Evolutionary conservation across 2,113 vertebrate genomes (phyloP), one percentile per base, ranked within the genome.

Genomic region (Gadus macrocephalus): DNA sequence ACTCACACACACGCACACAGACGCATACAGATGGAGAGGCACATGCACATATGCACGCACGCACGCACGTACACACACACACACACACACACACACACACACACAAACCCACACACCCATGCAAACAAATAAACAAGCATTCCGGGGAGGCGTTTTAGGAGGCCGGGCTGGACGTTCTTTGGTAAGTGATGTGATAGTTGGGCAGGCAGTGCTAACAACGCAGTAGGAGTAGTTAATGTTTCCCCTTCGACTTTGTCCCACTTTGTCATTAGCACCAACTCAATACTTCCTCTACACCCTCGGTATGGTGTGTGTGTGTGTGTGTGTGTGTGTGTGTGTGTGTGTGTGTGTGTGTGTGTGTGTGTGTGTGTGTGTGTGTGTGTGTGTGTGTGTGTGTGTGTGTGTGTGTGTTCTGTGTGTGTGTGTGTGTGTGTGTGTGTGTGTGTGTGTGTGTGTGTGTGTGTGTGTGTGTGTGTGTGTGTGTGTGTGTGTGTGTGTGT

Each of bases 231-330:
- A 81, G 79, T 86, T 88, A 77, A 67, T 75, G 69, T 79, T 85
- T 78, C 72, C 71, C 28, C 69, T 62, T 83, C 71, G 78, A 85
- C 80, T 81, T 83, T 81, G 31, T 86, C 81, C 60, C 76, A 70
- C 4, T 76, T 67, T 83, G 85, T 87, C 80, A 81, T 86, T 86
- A 87, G 84, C 87, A 90, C 85, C 84, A 82, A 65, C 83, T 80
- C 84, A 73, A 67, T 53, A 86, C 87, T 88, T 89, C 86, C 87
- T 90, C 75, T 80, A 4, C 67, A 77, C 76, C 64, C 66, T 25
- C 25, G 2, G 31, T 35, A 1, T 5, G 31, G 27, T 35, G 4
- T 35, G 4, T 35, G 31, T 27, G 61, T 63, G 61, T 63, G 61
- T 63, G 61, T 63, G 61, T 63, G 61, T 15, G 63, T 42, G 42